Base-by-base conservation (phyloP, 2,888 invertebrate species). In the Teleiodes luculella region DNA sequence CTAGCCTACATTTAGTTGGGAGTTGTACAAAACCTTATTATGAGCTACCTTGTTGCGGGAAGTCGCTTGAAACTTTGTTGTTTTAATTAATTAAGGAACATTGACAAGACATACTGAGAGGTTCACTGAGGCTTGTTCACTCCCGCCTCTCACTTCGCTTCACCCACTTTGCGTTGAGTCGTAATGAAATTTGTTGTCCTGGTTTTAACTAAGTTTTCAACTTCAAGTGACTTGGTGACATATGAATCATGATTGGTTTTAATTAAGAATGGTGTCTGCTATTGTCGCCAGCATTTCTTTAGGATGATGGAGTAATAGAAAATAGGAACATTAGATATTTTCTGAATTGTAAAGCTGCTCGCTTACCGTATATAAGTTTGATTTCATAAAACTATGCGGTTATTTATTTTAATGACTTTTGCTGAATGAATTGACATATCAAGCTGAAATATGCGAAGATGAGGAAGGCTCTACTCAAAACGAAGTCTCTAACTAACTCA, bases 61-160 rank as follows among this genome's bases (percentile, higher is more conserved):
- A 70, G 66, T 71, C 67, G 65, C 65, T 73, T 59, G 61, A 69
- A 78, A 80, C 74, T 80, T 80, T 74, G 76, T 75, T 71, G 75
- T 73, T 77, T 77, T 79, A 77, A 80, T 81, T 80, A 81, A 78
- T 77, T 72, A 74, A 70, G 60, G 67, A 66, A 72, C 67, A 66
- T 64, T 67, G 69, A 62, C 62, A 61, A 61, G 62, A 69, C 70
- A 67, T 64, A 66, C 65, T 65, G 63, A 63, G 67, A 18, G 35
- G 24, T 7, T 36, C 28, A n/a, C 36, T n/a, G 13, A 18, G 35
- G 20, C 36, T 3, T 10, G 36, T 36, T 49, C 28, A 11, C 24
- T 43, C 11, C 28, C 36, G n/a, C 13, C 36, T 31, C 13, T 14
- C 3, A 10, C 1, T 16, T 20, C 7, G 20, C 16, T 41, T 41